Percentiles rank a stretch among this genome's conserved stretches.
These are phyloP conservation scores for Sinodicranocentrus sp. DNA, from an alignment of 2,888 invertebrate genomes.

Conservation along the genomic window DNA sequence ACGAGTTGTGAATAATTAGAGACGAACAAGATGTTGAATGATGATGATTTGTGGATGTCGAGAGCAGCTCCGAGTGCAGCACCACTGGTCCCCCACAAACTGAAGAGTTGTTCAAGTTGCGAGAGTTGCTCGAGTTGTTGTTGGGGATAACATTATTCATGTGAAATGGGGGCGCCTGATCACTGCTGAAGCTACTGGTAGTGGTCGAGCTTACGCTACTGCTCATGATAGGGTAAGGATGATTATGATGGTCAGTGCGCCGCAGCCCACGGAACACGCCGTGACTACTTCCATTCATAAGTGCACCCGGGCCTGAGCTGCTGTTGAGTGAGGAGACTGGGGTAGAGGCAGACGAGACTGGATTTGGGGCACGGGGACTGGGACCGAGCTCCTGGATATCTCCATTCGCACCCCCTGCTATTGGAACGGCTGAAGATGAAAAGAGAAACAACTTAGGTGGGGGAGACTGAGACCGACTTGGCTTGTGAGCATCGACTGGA, in stretches of 20 bases:
- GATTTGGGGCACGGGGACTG: no score
- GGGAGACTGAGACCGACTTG: constrained; percentile 81
- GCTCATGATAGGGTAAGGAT: constrained; percentile 62
- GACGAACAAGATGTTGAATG: constrained; percentile 62
- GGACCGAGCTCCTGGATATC: neutral
- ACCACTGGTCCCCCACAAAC: constrained; percentile 63
- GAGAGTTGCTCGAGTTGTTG: constrained; percentile 48
- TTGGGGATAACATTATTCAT: constrained; percentile 44
- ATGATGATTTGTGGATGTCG: constrained; percentile 58
- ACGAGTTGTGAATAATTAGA: constrained; percentile 73
- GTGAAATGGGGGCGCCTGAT: constrained; percentile 54
- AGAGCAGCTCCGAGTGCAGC: constrained; percentile 64
- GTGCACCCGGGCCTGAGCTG: constrained; percentile 72
- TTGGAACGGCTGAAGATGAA: constrained; percentile 72
- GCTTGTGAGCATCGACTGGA: constrained; percentile 92
- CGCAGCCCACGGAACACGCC: constrained; percentile 76
- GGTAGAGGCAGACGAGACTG: constrained; percentile 44
- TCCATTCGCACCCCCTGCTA: constrained; percentile 24
- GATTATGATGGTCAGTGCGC: constrained; percentile 48
- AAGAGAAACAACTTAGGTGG: constrained; percentile 80
- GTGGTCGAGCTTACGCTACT: constrained; percentile 64
- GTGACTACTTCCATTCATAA: constrained; percentile 72
- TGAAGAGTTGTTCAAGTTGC: constrained; percentile 39
- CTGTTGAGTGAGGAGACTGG: constrained; percentile 65
- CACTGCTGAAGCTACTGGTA: constrained; percentile 51